Evolutionary conservation across 2,113 vertebrate genomes (phyloP), one percentile per base, ranked within the genome.

Genomic region (Sclerurus mexicanus): DNA sequence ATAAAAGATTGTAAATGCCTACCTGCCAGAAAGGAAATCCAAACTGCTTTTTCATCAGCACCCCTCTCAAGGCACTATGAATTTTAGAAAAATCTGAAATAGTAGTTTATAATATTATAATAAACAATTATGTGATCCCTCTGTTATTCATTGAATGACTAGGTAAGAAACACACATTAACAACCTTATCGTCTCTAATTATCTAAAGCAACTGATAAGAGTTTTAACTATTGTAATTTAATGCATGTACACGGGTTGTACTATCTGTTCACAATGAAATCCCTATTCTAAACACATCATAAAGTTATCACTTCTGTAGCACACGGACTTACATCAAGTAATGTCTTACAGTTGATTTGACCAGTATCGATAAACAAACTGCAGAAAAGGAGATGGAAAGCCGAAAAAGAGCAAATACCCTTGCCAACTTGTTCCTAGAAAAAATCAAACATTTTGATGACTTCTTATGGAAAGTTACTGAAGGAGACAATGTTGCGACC

Each of bases 321-420:
- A 63, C 8, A 39, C 18, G 30, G 35, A 37, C 44, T 89, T 27
- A 73, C 17, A 20, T 58, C 62, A 73, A 88, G 72, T 49, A 37
- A 90, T 95, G 62, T 86, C 89, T 97, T 97, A 19, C 97, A 99
- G 99, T 99, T 95, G 99, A 99, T 96, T 96, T 99, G 96, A 99
- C 99, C 97, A 99, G 98, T 93, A 98, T 99, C 0, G 98, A 99
- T 90, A 98, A 99, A 12, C 98, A 98, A 91, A 99, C 93, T 66
- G 79, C 93, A 56, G 99, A 99, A 88, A 97, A 71, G 84, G 99
- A 99, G 95, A 93, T 89, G 7, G 97, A 98, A 95, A 98, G 98
- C 96, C 93, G 60, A 95, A 97, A 98, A 87, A 98, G 97, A 85
- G 98, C 98, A 31, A 95, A 68, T 44, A 89, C 93, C 18, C 98